Conservation (phyloP, 1,140 invertebrate genomes). For the Aphelinus certus region DNA sequence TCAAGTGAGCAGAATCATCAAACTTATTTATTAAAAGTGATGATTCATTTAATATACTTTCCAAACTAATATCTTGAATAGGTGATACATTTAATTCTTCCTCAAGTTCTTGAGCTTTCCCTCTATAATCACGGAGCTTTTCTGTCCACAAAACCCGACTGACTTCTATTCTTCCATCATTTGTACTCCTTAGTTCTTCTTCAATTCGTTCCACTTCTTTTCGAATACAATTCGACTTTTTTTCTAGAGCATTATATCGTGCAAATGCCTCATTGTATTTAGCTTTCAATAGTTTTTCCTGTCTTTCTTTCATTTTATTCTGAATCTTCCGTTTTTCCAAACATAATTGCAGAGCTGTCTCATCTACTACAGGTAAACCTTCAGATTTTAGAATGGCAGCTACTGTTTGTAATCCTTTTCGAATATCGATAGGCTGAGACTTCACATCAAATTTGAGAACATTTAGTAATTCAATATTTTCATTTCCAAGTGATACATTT, state of each 20-base stretch:
- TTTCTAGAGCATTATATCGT: slow-evolving; percentile 46
- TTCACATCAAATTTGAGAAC: slow-evolving; percentile 47
- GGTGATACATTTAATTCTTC: slow-evolving; percentile 47
- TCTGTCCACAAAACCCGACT: slow-evolving; percentile 46
- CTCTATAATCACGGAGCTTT: slow-evolving; percentile 54
- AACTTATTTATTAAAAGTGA: slow-evolving; percentile 46
- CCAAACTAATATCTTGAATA: slow-evolving; percentile 45
- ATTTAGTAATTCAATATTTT: slow-evolving; percentile 46
- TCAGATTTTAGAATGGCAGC: slow-evolving; percentile 48
- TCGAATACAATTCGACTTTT: slow-evolving; percentile 47
- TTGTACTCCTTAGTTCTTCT: slow-evolving; percentile 36
- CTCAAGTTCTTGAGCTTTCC: slow-evolving; percentile 47
- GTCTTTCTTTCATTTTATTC: slow-evolving; percentile 45
- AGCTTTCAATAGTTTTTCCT: slow-evolving; percentile 49
- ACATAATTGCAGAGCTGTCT: slow-evolving; percentile 44
- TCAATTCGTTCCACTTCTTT: slow-evolving; percentile 44
- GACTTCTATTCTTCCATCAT: slow-evolving; percentile 45
- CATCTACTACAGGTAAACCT: slow-evolving; percentile 49
- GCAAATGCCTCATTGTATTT: slow-evolving; percentile 50
- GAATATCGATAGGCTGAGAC: slow-evolving; percentile 48
- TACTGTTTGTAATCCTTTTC: slow-evolving; percentile 49
- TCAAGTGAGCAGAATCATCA: slow-evolving; percentile 48
- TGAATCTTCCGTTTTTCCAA: slow-evolving; percentile 48
- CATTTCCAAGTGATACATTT: slow-evolving; percentile 46
- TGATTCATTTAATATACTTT: slow-evolving; percentile 52